These are phyloP conservation scores for Otolemur garnettii DNA, from an alignment of 2,113 vertebrate genomes.

Conservation along the genomic window DNA sequence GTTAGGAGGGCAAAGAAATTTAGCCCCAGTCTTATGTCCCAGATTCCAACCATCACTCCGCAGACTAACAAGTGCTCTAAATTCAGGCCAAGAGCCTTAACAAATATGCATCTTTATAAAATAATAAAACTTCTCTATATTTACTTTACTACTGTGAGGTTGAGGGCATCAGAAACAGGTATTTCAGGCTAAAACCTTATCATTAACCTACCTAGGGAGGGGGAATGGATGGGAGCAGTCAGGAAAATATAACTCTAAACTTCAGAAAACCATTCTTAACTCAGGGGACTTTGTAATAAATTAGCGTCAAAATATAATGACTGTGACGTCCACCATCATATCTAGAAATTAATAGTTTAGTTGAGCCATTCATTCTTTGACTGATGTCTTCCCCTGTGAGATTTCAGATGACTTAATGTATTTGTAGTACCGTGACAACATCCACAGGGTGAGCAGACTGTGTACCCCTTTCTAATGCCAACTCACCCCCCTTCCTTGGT, in stretches of 20 bases:
- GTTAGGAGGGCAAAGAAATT: constrained; percentile 59
- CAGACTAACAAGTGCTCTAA: constrained; percentile 57
- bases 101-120: constrained; percentile 43
- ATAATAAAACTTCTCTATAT: neutral
- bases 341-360: neutral
- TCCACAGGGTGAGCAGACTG: neutral
- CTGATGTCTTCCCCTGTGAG: neutral
- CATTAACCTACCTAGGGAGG: neutral
- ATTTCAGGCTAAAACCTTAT: constrained; percentile 34
- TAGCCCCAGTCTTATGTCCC: constrained; percentile 71
- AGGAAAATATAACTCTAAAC: neutral
- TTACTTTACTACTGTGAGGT: constrained; percentile 33
- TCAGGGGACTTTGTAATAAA: constrained; percentile 39
- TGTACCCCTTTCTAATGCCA: neutral
- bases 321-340: neutral
- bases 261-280: constrained; percentile 29
- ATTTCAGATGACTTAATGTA: neutral
- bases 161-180: constrained; percentile 32
- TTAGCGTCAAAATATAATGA: neutral
- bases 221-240: neutral
- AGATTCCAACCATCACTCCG: constrained; percentile 76
- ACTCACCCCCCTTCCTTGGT: neutral
- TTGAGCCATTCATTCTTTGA: neutral
- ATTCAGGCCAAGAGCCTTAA: neutral
- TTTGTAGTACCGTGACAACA: neutral